Evolutionary conservation across 2,797 vertebrate species (phyloP).

Genomic region (Phalanger gymnotis): DNA sequence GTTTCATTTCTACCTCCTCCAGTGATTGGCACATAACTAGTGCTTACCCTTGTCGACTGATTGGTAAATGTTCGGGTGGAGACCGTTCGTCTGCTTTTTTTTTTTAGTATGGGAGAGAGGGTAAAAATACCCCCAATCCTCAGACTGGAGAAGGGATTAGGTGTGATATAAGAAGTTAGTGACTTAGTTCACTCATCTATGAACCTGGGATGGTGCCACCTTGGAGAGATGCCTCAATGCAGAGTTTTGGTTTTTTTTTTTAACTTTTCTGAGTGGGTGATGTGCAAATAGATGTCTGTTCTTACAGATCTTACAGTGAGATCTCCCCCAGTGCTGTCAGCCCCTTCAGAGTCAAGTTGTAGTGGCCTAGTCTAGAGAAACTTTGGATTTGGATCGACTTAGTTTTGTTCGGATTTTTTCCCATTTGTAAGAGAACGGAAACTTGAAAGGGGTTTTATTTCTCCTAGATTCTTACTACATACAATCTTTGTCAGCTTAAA

Average conservation of each 20-base stretch:
- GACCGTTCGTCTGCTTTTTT: not conserved
- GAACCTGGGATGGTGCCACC: not conserved
- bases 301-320: not conserved
- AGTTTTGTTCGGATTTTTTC: not conserved
- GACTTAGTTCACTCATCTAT: slow-evolving; percentile 1
- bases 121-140: not conserved
- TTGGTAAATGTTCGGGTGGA: not conserved
- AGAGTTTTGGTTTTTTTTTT: slow-evolving; percentile 19
- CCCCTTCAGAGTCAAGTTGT: not conserved
- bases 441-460: not conserved
- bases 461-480: not conserved
- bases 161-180: not conserved
- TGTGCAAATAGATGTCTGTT: not conserved
- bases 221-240: not conserved
- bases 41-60: not conserved
- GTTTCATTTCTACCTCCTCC: not conserved
- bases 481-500: not conserved
- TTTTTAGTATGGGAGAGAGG: not conserved
- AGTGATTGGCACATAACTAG: not conserved
- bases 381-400: not conserved
- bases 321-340: not conserved
- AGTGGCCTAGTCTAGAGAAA: not conserved
- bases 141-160: not conserved
- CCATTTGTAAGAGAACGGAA: not conserved
- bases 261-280: not conserved